Evolutionary conservation across 2,113 vertebrate genomes (phyloP).

Genomic region (Cyprinodon brontotheroides): DNA sequence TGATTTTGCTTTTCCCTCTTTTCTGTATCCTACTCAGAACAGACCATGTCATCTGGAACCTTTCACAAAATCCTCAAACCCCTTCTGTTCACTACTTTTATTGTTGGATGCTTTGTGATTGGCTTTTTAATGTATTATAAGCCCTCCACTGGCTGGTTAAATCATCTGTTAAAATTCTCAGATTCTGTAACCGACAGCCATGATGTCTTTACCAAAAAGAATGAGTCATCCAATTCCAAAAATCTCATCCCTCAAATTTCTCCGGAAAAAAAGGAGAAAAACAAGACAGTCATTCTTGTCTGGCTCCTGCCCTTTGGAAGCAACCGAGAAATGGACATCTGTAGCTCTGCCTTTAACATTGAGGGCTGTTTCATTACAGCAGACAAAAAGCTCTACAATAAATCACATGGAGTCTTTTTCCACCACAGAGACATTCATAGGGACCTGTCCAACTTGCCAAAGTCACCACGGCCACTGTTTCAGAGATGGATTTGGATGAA

Average conservation of each 20-base stretch:
- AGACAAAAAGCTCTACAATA: constrained; percentile 90
- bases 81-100: constrained; percentile 88
- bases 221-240: constrained; percentile 58
- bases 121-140: constrained; percentile 95
- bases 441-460: constrained; percentile 93
- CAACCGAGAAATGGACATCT: constrained; percentile 88
- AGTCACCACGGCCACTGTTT: constrained; percentile 86
- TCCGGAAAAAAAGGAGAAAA: constrained; percentile 38
- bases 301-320: constrained; percentile 97
- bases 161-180: constrained; percentile 89
- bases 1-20: neutral
- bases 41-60: constrained; percentile 94
- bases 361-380: constrained; percentile 91
- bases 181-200: constrained; percentile 88
- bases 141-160: constrained; percentile 91
- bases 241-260: no score
- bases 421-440: constrained; percentile 92
- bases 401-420: constrained; percentile 90
- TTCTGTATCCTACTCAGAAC: constrained; percentile 78
- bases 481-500: constrained; percentile 99
- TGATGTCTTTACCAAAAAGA: constrained; percentile 85
- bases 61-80: constrained; percentile 92
- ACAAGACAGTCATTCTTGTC: constrained; percentile 90
- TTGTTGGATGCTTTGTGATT: constrained; percentile 92
- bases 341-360: constrained; percentile 90